A percentile compares a stretch with the other conserved stretches of the same genome.
phyloP scores from a whole-genome alignment of 2,113 vertebrate species.

The Vireo altiloquus region DNA sequence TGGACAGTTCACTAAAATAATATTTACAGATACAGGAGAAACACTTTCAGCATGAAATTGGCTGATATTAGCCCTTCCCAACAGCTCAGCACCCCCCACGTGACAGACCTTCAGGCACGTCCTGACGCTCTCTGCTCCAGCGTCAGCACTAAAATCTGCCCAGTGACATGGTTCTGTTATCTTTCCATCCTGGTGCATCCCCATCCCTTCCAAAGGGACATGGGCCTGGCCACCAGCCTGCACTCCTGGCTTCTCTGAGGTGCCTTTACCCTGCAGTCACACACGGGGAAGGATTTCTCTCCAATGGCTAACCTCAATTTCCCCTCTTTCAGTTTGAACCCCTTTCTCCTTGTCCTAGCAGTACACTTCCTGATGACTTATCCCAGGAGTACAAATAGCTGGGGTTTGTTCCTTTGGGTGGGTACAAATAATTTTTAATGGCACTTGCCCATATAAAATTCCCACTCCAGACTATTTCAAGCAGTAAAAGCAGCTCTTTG shows the following conservation, averaged over 20 bases:
- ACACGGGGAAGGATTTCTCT: neutral
- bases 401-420: conserved; percentile 34
- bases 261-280: rapidly evolving
- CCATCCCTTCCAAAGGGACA: rapidly evolving
- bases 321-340: neutral
- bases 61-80: neutral
- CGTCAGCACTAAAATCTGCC: neutral
- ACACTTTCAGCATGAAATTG: neutral
- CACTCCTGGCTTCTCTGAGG: neutral
- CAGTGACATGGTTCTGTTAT: rapidly evolving
- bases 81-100: neutral
- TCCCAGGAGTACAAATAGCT: conserved; percentile 22
- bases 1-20: neutral
- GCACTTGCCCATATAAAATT: neutral
- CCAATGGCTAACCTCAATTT: neutral
- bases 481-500: conserved; percentile 5
- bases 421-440: neutral
- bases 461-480: conserved; percentile 34
- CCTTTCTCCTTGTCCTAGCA: neutral
- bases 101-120: neutral
- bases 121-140: neutral
- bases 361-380: neutral
- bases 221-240: rapidly evolving
- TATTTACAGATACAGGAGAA: neutral
- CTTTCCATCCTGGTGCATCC: neutral